Conservation (phyloP, 2,113 vertebrate genomes). For the Heterochromis multidens region DNA sequence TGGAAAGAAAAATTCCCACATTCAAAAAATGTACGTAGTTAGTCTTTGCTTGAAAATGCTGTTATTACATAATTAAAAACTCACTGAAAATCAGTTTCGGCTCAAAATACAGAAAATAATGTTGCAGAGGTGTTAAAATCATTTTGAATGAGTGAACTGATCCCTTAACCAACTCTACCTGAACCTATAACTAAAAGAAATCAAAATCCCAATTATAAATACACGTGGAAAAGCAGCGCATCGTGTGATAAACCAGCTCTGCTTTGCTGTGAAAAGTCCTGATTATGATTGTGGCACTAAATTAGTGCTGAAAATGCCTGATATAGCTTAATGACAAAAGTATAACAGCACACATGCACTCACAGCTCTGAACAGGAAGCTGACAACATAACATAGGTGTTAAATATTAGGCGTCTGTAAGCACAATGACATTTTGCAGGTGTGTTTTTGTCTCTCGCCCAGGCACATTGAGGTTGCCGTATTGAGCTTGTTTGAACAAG, state of each 20-base stretch:
- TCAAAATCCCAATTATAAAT: background rate
- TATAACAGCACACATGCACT: background rate
- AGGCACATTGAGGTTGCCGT: background rate
- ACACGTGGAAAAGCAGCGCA: background rate
- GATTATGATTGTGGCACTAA: background rate
- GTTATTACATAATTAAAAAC: background rate
- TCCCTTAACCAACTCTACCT: background rate
- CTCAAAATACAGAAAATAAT: too few relatives aligned
- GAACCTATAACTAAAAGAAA: background rate
- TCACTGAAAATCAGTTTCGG: too few relatives aligned
- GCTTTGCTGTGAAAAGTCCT: background rate
- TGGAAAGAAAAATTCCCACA: too few relatives aligned
- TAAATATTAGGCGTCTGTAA: background rate
- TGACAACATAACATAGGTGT: background rate
- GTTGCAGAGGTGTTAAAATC: too few relatives aligned
- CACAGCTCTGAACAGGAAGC: conserved; percentile 11
- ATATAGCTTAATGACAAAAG: background rate
- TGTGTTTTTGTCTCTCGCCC: background rate
- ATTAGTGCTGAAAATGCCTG: background rate
- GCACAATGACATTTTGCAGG: background rate
- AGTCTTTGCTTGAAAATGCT: background rate
- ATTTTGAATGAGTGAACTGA: background rate
- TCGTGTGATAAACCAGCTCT: background rate
- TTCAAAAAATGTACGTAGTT: background rate
- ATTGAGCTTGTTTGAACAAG: conserved; percentile 40